Evolutionary conservation across 2,113 vertebrate species (phyloP), one percentile per base, ranked within the genome.

Genomic region (Naja naja): DNA sequence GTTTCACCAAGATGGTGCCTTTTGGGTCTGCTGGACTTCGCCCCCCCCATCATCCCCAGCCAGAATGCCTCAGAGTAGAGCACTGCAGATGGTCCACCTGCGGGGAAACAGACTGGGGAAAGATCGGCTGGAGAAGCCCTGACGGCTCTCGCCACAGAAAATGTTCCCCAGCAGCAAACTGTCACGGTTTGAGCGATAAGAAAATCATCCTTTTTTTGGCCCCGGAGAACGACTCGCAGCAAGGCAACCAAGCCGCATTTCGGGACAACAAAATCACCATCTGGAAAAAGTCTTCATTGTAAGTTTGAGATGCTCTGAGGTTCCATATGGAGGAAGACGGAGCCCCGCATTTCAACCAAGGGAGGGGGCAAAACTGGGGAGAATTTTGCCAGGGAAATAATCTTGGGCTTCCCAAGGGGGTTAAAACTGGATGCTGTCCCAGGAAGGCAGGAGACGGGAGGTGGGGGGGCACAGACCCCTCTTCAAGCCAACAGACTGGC

Each of bases 381-480:
- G 47, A 88, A 1, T 9, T 30, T 0, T 16, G 58, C 74, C 7
- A 58, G 56, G 86, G 23, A 91, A 94, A 60, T 47, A 10, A 10
- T 2, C 54, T 89, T 3, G 69, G 56, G 90, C 87, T 92, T 93
- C 92, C 55, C 39, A 92, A 47, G 11, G 88, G 88, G 47, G 10
- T 30, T 43, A 56, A 34, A n/a, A 58, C 85, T 45, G 0, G 47
- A 49, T 0, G 1, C 0, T 5, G 14, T 11, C 45, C 90, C 34
- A 10, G 0, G 16, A 58, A 85, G 90, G 58, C 45, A 10, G 74
- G 25, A 60, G 25, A 60, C 1, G 3, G 6, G 0, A 2, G 89
- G 12, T 0, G 0, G 6, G 47, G 47, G 0, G 0, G 1, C n/a
- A 5, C 90, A 88, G 69, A 49, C 23, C 81, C 87, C 34, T 11